Conservation (phyloP, 2,113 vertebrate genomes). For the Lamprotornis superbus region DNA sequence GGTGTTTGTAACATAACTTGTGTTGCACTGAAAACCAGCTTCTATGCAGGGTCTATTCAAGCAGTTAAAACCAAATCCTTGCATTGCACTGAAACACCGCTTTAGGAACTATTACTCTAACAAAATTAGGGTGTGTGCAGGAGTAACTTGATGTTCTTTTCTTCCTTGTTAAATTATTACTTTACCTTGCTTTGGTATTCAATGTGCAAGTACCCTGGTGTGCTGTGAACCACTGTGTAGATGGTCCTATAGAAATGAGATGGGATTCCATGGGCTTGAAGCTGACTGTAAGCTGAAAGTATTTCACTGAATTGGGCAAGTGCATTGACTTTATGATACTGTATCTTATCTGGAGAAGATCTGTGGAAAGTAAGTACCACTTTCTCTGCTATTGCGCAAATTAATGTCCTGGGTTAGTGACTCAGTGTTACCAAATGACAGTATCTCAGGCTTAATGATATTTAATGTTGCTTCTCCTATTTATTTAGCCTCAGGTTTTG, state of each 20-base stretch:
- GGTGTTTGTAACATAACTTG: background rate
- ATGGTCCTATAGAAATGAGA: background rate
- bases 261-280: background rate
- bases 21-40: background rate
- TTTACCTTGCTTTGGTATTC: background rate
- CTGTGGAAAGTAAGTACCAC: background rate
- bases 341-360: background rate
- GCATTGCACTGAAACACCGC: background rate
- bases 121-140: background rate
- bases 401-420: constrained; percentile 3
- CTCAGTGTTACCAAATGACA: background rate
- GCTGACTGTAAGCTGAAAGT: background rate
- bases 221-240: background rate
- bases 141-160: background rate
- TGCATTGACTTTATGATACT: background rate
- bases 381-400: background rate
- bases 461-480: background rate
- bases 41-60: background rate
- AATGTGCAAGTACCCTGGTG: background rate
- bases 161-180: background rate
- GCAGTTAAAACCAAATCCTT: background rate
- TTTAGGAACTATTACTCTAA: background rate
- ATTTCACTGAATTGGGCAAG: background rate
- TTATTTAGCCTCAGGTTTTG: background rate
- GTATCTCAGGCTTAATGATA: background rate